Evolutionary conservation across 2,797 vertebrate genomes (phyloP).

Genomic region (Scarus forsteni): DNA sequence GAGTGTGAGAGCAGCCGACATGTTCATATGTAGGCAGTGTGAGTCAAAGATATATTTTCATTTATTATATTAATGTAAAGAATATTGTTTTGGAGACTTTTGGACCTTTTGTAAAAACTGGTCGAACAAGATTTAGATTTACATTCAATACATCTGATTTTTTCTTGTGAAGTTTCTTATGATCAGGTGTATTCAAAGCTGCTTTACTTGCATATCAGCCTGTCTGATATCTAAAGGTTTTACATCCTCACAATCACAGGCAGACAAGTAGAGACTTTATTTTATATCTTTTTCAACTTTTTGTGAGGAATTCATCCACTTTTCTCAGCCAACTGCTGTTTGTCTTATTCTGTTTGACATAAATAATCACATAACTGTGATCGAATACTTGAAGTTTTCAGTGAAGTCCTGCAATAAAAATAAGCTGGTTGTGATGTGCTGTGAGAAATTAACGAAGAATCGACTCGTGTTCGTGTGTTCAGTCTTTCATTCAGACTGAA

Average conservation of each 20-base stretch:
- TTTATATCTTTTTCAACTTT: slow-evolving; percentile 14
- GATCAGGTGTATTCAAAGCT: slow-evolving; percentile 36
- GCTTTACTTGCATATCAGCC: slow-evolving; percentile 20
- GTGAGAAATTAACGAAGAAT: slow-evolving; percentile 1
- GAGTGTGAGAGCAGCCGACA: slow-evolving; percentile 3
- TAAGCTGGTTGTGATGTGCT: slow-evolving; percentile 12
- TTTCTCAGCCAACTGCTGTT: slow-evolving; percentile 21
- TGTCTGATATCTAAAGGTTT: neutral
- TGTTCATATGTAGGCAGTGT: slow-evolving; percentile 14
- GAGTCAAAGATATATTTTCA: slow-evolving; percentile 27
- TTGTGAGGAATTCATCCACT: neutral
- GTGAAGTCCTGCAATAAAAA: slow-evolving; percentile 24
- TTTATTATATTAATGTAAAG: slow-evolving; percentile 23
- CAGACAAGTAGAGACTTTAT: neutral
- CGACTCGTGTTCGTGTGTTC: neutral
- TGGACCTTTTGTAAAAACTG: slow-evolving; percentile 26
- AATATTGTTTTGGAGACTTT: slow-evolving; percentile 33
- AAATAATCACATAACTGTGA: slow-evolving; percentile 12
- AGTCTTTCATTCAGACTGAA: slow-evolving; percentile 12
- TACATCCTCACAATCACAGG: slow-evolving; percentile 4
- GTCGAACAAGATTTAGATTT: slow-evolving; percentile 26
- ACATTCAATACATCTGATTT: slow-evolving; percentile 31
- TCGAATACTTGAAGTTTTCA: slow-evolving; percentile 59
- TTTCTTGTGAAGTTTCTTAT: slow-evolving; percentile 35
- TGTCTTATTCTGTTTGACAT: slow-evolving; percentile 14